Base-by-base conservation (phyloP, 2,888 invertebrate genomes). In the Amphimallon solstitiale region DNA sequence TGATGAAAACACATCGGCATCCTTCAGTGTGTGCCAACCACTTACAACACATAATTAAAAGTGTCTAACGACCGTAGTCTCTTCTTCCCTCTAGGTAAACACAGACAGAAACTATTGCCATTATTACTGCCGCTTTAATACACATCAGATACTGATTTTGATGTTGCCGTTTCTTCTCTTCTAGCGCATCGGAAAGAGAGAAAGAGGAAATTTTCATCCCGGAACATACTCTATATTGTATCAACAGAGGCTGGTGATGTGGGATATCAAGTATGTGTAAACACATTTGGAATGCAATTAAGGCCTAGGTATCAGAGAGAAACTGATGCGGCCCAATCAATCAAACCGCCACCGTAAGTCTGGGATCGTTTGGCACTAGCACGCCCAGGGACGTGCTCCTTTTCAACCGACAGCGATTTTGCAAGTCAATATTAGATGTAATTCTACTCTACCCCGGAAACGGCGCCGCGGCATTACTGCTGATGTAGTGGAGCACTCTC, bases 261-360 rank as follows among this genome's bases (percentile, higher is more conserved):
- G 76, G 77, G 76, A 76, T 78, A 77, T 77, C 77, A 77, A 80
- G 79, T 77, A 77, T 79, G 76, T 79, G 80, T 79, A 81, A 81
- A 81, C 81, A 81, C 78, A 80, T 79, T 80, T 77, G 78, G 79
- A 76, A 77, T 75, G 80, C 80, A 80, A 81, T 81, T 81, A 81
- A 79, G 80, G 77, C 76, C 74, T 76, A 80, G 79, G 80, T 81
- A 81, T 80, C 80, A 78, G 77, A 77, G 68, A 45, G 67, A 46
- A 45, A 29, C 29, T 29, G 29, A 29, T 29, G 29, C 29, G 29
- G 71, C 74, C 79, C 81, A 81, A 81, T 82, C 82, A 82, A 82
- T 82, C 76, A 76, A 54, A 62, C 51, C 61, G 59, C 29, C 21
- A 63, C 76, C 71, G 78, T 81, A 81, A 81, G 81, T 81, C 81